Conservation (phyloP, 1,140 invertebrate genomes). For the Drosophila persimilis region DNA sequence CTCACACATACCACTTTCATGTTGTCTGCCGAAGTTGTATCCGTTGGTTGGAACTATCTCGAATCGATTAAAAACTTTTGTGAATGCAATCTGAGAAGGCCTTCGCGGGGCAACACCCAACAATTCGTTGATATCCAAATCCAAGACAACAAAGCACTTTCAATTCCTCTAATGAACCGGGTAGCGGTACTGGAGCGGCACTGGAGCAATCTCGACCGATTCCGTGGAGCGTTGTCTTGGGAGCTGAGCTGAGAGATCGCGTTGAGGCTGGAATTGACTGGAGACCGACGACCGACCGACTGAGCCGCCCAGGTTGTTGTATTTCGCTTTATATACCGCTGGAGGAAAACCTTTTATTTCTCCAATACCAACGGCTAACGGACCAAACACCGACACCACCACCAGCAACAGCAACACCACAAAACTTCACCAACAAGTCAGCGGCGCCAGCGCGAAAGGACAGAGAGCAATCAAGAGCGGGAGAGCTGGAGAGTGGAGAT, state of each 20-base stretch:
- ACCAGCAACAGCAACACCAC: constrained; percentile 13
- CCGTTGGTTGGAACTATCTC: constrained; percentile 52
- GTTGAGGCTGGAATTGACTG: constrained; percentile 60
- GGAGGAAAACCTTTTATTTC: constrained; percentile 69
- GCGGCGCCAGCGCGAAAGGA: constrained; percentile 63
- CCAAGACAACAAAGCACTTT: constrained; percentile 66
- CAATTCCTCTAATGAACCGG: constrained; percentile 74
- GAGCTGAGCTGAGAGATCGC: constrained; percentile 49
- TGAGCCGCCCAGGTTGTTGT: constrained; percentile 79
- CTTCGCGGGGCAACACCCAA: constrained; percentile 76
- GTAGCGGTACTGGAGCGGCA: constrained; percentile 39
- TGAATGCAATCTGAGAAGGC: constrained; percentile 69
- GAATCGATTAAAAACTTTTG: constrained; percentile 70
- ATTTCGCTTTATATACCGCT: constrained; percentile 76
- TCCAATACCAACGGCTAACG: constrained; percentile 50
- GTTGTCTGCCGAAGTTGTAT: constrained; percentile 23
- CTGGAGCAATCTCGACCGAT: constrained; percentile 24
- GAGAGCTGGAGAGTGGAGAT: constrained; percentile 23
- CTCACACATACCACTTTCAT: constrained; percentile 77
- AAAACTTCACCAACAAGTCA: constrained; percentile 71
- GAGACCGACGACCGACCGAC: constrained; percentile 64
- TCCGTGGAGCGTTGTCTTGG: constrained; percentile 23
- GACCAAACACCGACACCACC: constrained; percentile 32
- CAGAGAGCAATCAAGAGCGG: constrained; percentile 35
- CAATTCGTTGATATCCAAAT: constrained; percentile 36